Conservation (phyloP, 2,888 invertebrate species). For the Perizoma affinitatum region DNA sequence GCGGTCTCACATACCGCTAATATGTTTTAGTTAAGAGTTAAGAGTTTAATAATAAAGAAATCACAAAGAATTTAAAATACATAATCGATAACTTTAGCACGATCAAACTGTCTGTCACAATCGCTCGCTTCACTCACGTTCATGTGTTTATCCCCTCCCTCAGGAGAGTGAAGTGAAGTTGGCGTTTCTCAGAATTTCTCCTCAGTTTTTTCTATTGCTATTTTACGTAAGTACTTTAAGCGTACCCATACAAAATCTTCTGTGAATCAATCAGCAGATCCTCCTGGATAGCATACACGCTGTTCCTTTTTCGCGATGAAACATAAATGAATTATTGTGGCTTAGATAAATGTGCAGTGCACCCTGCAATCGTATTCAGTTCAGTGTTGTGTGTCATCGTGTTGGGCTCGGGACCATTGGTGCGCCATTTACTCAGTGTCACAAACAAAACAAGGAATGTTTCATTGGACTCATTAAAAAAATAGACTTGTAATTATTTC, state of each 20-base stretch:
- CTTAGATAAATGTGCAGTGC: constrained; percentile 58
- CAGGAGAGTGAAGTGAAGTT: constrained; percentile 65
- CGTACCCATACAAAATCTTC: constrained; percentile 59
- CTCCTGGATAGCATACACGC: constrained; percentile 47
- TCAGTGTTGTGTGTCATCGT: constrained; percentile 70
- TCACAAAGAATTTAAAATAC: too few species aligned
- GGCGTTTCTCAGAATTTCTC: constrained; percentile 67
- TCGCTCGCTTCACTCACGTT: neutral
- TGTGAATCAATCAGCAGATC: constrained; percentile 42
- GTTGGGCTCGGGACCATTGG: constrained; percentile 61
- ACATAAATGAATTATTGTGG: constrained; percentile 41
- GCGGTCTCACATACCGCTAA: too few species aligned
- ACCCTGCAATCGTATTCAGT: constrained; percentile 49
- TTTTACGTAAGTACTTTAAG: constrained; percentile 72
- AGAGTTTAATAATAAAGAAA: too few species aligned
- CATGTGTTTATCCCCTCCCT: constrained; percentile 9
- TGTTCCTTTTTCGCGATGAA: constrained; percentile 41
- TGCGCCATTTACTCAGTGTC: constrained; percentile 74
- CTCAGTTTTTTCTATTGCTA: constrained; percentile 64
- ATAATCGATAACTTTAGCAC: too few species aligned
- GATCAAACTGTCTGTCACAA: neutral
- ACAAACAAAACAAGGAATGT: constrained; percentile 70
- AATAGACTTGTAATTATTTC: constrained; percentile 55
- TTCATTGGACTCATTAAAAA: constrained; percentile 57
- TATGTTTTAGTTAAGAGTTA: too few species aligned